Evolutionary conservation across 2,113 vertebrate genomes (phyloP).

Genomic region (Gadus chalcogrammus): DNA sequence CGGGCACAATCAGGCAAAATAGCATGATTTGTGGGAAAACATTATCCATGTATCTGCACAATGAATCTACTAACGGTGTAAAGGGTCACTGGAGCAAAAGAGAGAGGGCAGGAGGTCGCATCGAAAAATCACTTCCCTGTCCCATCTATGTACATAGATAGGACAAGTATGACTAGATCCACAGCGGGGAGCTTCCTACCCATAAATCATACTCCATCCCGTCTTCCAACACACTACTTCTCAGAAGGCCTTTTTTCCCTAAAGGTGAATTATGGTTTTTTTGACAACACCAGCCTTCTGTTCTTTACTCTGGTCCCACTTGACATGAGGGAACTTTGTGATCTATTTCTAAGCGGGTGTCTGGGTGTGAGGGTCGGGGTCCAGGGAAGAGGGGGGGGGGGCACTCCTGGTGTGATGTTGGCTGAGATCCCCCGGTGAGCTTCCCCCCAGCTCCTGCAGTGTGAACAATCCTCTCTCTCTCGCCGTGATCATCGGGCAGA

Average conservation of each 20-base stretch:
- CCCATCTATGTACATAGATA: too few species aligned
- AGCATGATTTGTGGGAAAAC: too few species aligned
- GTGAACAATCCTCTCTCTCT: constrained; percentile 63
- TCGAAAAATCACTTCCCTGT: too few species aligned
- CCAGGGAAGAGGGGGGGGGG: constrained; percentile 28
- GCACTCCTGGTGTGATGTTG: constrained; percentile 64
- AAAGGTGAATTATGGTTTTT: neutral
- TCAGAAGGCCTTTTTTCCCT: neutral
- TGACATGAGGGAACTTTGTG: constrained; percentile 55
- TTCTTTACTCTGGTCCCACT: constrained; percentile 19
- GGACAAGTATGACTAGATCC: too few species aligned
- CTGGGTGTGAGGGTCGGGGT: neutral
- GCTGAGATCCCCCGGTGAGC: constrained; percentile 65
- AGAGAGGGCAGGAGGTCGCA: too few species aligned
- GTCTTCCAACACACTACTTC: neutral
- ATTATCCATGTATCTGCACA: too few species aligned
- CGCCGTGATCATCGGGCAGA: constrained; percentile 33
- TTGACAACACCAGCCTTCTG: too few species aligned
- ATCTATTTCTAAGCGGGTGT: constrained; percentile 28
- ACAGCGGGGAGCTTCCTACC: too few species aligned
- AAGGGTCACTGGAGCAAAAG: too few species aligned
- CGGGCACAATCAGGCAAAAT: too few species aligned
- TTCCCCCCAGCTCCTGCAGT: constrained; percentile 64
- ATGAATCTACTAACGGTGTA: too few species aligned
- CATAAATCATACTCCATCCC: neutral